Conservation (phyloP, 2,888 invertebrate species). For the Drosophila recens region DNA sequence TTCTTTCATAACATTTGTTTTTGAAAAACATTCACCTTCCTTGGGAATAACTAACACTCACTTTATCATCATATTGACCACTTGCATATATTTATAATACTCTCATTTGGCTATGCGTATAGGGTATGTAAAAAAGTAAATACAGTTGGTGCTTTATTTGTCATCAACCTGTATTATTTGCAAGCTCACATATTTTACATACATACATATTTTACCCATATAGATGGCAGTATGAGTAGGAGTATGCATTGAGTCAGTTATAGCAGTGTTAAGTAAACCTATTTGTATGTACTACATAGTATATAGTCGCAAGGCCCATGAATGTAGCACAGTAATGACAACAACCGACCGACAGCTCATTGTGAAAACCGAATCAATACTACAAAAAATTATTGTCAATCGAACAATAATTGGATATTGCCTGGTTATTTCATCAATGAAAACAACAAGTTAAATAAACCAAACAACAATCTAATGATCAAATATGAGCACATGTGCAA, state of each 20-base stretch:
- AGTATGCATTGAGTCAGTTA: conserved; percentile 3
- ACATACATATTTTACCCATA: background rate
- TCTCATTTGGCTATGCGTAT: background rate
- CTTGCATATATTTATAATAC: background rate
- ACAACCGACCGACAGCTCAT: conserved; percentile 29
- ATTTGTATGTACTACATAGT: background rate
- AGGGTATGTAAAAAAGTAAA: conserved; percentile 4
- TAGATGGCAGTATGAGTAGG: conserved; percentile 1
- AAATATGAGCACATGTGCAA: conserved; percentile 11
- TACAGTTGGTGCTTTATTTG: conserved; percentile 8
- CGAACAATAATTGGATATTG: conserved; percentile 49
- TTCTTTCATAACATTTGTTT: background rate
- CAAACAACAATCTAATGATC: background rate
- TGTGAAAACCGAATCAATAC: conserved; percentile 70
- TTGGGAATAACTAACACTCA: too few species aligned
- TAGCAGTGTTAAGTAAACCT: conserved; percentile 3
- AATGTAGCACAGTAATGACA: conserved; percentile 17
- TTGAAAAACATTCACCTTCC: too few species aligned
- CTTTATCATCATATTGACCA: background rate
- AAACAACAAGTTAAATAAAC: background rate
- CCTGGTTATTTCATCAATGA: background rate
- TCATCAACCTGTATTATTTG: conserved; percentile 32
- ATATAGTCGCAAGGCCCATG: conserved; percentile 22
- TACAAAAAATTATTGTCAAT: conserved; percentile 68
- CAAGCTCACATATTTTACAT: conserved; percentile 10